Evolutionary conservation across 2,888 invertebrate species (phyloP).

Genomic region (Exephanes ischioxanthus): DNA sequence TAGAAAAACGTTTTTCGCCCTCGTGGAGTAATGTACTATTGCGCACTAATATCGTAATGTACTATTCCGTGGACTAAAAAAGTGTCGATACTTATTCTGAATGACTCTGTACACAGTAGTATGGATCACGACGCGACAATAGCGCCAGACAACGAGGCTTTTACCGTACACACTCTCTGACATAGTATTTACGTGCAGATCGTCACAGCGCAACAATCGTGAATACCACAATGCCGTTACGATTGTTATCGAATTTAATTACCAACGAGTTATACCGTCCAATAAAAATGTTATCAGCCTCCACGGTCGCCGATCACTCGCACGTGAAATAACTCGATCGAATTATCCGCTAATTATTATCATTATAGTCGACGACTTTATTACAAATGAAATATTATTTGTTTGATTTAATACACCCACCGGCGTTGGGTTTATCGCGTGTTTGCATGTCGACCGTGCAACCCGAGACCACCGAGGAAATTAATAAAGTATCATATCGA

Average conservation of each 20-base stretch:
- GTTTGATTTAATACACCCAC: slow-evolving; percentile 9
- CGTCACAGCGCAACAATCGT: not conserved
- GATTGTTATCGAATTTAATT: slow-evolving; percentile 24
- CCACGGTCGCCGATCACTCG: not conserved
- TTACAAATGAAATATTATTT: slow-evolving; percentile 15
- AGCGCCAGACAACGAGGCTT: not conserved
- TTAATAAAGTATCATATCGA: slow-evolving; percentile 67
- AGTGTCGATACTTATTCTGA: slow-evolving; percentile 22
- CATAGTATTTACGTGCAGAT: not conserved
- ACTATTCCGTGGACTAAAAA: not conserved
- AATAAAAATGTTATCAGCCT: not conserved
- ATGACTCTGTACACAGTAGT: slow-evolving; percentile 5
- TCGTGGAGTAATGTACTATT: too few species aligned
- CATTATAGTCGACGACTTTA: not conserved
- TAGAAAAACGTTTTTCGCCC: too few species aligned
- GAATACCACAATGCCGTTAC: not conserved
- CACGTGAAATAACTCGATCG: not conserved
- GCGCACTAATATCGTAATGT: too few species aligned
- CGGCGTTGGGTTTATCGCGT: slow-evolving; percentile 26
- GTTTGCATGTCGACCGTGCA: slow-evolving; percentile 35
- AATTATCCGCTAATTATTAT: slow-evolving; percentile 7
- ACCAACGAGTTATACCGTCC: not conserved
- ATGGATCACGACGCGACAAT: slow-evolving; percentile 14
- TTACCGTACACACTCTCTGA: not conserved
- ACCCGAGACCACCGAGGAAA: slow-evolving; percentile 37